Evolutionary conservation across 2,888 invertebrate species (phyloP), one percentile per base, ranked within the genome.

Genomic region (Caenorhabditis macrosperma): DNA sequence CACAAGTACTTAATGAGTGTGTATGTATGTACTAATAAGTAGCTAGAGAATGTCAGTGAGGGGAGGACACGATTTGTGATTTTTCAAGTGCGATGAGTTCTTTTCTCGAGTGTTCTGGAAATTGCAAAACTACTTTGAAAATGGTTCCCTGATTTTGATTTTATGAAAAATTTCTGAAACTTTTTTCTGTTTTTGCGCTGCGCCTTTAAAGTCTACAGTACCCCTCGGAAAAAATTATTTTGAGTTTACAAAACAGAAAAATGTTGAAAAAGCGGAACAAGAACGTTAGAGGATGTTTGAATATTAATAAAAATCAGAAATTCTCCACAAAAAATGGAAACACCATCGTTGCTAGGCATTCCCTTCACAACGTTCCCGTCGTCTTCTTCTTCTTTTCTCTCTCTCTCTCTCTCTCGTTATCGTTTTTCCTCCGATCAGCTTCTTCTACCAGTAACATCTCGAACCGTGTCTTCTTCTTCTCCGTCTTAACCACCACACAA

Each of bases 21-120:
- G 50, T 52, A 20, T 46, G 46, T 24, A 26, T 52, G 38, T 38
- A 52, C 52, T 52, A 52, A 52, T 48, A 48, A 48, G 38, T 38
- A 38, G 38, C 38, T 38, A 12, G 3, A 12, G 5, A 38, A 38
- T 38, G 38, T 38, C 38, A 38, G 38, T n/a, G n/a, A 15, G 9
- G 38, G 38, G 15, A 5, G 15, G 7, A 38, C 3, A 12, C 6
- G 38, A 38, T 38, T 38, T 38, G 15, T 38, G 38, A 38, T 38
- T 38, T 5, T 38, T 38, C 38, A 38, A 38, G 7, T 12, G 12
- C 7, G 5, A 9, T 2, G 38, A 38, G 15, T n/a, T n/a, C n/a
- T n/a, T n/a, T n/a, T n/a, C n/a, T n/a, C n/a, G n/a, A n/a, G n/a
- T n/a, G n/a, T n/a, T n/a, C n/a, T n/a, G n/a, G n/a, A n/a, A n/a